Evolutionary conservation across 2,113 vertebrate species (phyloP).

Genomic region (Leptodactylus fuscus): DNA sequence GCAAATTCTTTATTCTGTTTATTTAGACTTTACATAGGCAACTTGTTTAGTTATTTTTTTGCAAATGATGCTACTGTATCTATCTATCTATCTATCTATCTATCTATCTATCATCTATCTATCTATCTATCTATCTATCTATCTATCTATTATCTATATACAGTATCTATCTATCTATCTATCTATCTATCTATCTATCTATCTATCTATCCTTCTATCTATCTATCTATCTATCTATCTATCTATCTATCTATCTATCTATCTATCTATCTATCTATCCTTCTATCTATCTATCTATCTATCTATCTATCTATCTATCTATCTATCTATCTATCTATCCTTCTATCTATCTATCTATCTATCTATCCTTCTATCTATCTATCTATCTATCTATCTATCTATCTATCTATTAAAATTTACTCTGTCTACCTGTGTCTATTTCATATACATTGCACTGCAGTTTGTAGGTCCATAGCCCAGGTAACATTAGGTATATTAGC

Average conservation of each 20-base stretch:
- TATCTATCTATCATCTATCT: neutral
- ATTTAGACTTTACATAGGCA: too few species aligned
- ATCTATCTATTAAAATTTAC: too few species aligned
- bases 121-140: constrained; percentile 1
- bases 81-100: constrained; percentile 5
- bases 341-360: constrained; percentile 13
- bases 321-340: neutral
- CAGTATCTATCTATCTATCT: too few species aligned
- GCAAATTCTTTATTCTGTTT: too few species aligned
- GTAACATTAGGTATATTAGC: neutral
- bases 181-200: constrained; percentile 10
- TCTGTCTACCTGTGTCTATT: too few species aligned
- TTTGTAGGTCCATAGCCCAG: neutral
- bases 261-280: neutral
- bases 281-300: too few species aligned
- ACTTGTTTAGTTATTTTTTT: too few species aligned
- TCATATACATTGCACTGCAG: neutral
- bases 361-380: neutral
- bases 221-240: neutral
- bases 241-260: neutral
- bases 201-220: neutral
- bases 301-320: constrained; percentile 13
- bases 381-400: constrained; percentile 1
- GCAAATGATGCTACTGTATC: neutral
- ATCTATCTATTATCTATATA: too few species aligned